Conservation (phyloP, 2,113 vertebrate genomes). For the Camelus bactrianus region DNA sequence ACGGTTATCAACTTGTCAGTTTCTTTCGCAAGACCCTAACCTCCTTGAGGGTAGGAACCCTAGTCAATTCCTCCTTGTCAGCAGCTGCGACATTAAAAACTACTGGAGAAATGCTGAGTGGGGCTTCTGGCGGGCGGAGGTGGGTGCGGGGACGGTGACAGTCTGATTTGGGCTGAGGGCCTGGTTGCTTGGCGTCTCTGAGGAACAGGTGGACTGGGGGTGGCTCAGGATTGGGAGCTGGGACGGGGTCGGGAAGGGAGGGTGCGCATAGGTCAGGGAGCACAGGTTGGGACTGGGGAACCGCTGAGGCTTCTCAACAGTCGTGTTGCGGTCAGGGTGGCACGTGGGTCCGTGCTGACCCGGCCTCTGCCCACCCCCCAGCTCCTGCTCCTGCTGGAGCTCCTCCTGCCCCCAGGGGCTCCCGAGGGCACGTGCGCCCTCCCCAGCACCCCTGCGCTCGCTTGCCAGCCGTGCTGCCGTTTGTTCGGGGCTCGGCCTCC, state of each 20-base stretch:
- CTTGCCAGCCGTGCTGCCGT: neutral
- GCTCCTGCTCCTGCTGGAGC: neutral
- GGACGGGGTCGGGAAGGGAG: neutral
- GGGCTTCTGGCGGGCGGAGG: neutral
- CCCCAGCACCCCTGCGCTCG: accelerated
- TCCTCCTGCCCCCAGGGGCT: neutral
- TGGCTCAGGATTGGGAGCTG: neutral
- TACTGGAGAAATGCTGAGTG: neutral
- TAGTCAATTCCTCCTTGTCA: neutral
- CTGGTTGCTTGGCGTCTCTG: neutral
- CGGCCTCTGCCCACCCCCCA: neutral
- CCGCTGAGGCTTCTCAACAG: neutral
- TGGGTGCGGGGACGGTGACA: neutral
- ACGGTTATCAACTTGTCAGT: neutral
- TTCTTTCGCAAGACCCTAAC: neutral
- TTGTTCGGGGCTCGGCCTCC: neutral
- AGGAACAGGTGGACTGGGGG: neutral
- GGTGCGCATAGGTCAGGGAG: neutral
- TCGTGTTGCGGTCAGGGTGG: neutral
- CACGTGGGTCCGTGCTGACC: neutral
- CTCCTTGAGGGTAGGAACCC: neutral
- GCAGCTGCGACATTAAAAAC: neutral
- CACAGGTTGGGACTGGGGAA: neutral
- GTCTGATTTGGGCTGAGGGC: neutral
- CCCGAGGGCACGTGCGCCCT: accelerated